Evolutionary conservation across 2,797 vertebrate genomes (phyloP), one percentile per base, ranked within the genome.

Genomic region (Euphonia xanthogaster): DNA sequence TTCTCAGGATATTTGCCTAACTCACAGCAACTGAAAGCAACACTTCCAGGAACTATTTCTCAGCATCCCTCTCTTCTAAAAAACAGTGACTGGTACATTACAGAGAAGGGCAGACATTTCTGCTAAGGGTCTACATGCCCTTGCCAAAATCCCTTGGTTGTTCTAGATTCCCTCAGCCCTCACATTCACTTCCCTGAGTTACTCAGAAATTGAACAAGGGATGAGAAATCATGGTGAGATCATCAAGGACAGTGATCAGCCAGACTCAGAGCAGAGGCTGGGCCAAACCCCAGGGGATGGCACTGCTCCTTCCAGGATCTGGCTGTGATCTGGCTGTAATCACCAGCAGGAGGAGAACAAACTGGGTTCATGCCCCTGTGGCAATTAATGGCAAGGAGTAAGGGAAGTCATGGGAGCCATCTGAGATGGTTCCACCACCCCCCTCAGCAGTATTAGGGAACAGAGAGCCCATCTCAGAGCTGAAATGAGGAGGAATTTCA

Each of bases 51-150:
- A 92, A 80, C 13, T 50, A 58, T 55, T 75, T 83, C 51, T 54
- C 62, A 86, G 39, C 17, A 51, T 40, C 37, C 31, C 73, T 45
- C 44, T 82, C 37, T 82, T 83, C 57, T 33, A 55, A 75, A 90
- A n/a, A 51, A 33, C 75, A 83, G 17, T 3, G 8, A 61, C 2
- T 6, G 12, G 22, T 40, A 31, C 16, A 31, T 63, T 53, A 53
- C 42, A 78, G 42, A 72, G 50, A 76, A 68, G 22, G 15, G 23
- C n/a, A 50, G 63, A 33, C 31, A 37, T 0, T 44, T 35, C 12
- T 2, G 4, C 40, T 37, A 48, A 60, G 24, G 28, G 44, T 67
- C 53, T 74, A 6, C 0, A 0, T 6, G 11, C 28, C 28, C 30
- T 67, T 71, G 23, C 27, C 58, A 58, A 39, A 93, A 74, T 47